Percentiles rank a stretch among this genome's conserved stretches.
Conservation (phyloP, 1,140 invertebrate species). For the Formica selysi region DNA sequence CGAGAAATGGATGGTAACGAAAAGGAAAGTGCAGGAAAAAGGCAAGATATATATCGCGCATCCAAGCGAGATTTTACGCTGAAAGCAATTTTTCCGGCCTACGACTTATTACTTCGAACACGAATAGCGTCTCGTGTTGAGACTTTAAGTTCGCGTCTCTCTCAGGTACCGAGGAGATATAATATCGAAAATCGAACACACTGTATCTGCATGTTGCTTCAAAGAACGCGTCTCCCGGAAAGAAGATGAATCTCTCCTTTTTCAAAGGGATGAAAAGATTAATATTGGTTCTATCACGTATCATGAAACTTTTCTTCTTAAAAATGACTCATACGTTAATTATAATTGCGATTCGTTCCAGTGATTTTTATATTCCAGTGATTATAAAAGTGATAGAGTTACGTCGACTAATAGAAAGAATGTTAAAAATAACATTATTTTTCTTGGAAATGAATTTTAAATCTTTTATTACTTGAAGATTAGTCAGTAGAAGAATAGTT, state of each 20-base stretch:
- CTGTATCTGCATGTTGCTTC: slow-evolving; percentile 24
- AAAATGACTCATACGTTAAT: not conserved
- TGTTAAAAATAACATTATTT: not conserved
- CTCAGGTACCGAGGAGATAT: not conserved
- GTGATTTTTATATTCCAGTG: not conserved
- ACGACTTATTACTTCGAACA: slow-evolving; percentile 20
- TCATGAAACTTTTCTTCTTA: not conserved
- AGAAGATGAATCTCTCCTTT: not conserved
- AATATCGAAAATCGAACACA: slow-evolving; percentile 48
- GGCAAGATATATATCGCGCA: not conserved
- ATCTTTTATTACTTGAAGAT: not conserved
- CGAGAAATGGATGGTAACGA: slow-evolving; percentile 24
- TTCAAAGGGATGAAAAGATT: slow-evolving; percentile 25
- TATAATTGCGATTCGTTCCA: not conserved
- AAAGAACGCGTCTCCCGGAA: not conserved
- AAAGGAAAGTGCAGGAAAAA: not conserved
- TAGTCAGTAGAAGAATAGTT: not conserved
- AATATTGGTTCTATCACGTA: not conserved
- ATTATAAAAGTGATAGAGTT: not conserved
- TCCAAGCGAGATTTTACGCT: slow-evolving; percentile 3
- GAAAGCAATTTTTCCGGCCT: slow-evolving; percentile 32
- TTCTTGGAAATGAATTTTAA: not conserved
- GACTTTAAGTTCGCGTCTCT: not conserved
- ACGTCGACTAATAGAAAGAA: not conserved
- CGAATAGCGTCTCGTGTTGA: not conserved